These are phyloP conservation scores for Aphelenchoides fujianensis DNA, from an alignment of 1,140 invertebrate species.

Conservation along the genomic window DNA sequence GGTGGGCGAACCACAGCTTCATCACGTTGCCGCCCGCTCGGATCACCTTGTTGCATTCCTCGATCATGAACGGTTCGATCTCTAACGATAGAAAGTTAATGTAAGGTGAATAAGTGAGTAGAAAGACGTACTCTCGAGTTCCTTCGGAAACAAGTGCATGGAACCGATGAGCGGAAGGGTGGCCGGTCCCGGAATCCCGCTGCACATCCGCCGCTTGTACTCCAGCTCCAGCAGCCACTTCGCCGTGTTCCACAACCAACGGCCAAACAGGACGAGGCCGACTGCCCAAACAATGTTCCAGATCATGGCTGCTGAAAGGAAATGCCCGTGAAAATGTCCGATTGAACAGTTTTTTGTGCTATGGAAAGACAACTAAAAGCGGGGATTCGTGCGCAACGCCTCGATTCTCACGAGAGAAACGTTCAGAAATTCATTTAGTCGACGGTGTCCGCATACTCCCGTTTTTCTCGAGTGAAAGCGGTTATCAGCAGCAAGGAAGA, in stretches of 20 bases:
- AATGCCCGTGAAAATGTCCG: no score
- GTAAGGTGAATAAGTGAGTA: background rate
- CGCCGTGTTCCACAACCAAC: background rate
- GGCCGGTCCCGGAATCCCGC: background rate
- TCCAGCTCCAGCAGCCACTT: background rate
- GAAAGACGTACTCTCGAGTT: background rate
- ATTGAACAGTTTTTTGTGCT: no score
- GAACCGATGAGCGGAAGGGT: background rate
- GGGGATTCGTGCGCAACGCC: no score
- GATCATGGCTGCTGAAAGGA: no score
- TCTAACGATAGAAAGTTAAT: slow-evolving; percentile 5
- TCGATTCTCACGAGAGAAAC: no score
- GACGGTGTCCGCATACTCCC: no score
- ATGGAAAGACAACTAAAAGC: no score
- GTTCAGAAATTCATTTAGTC: no score
- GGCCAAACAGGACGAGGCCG: background rate
- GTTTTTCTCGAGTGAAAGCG: no score
- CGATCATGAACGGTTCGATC: background rate
- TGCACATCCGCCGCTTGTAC: background rate
- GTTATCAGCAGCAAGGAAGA: no score
- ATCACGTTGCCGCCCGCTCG: background rate
- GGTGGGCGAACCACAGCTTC: background rate
- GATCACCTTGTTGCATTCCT: slow-evolving; percentile 1
- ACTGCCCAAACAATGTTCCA: background rate
- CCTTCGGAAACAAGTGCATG: slow-evolving; percentile 8